Conservation (phyloP, 2,888 invertebrate genomes). For the Megalurothrips usitatus region DNA sequence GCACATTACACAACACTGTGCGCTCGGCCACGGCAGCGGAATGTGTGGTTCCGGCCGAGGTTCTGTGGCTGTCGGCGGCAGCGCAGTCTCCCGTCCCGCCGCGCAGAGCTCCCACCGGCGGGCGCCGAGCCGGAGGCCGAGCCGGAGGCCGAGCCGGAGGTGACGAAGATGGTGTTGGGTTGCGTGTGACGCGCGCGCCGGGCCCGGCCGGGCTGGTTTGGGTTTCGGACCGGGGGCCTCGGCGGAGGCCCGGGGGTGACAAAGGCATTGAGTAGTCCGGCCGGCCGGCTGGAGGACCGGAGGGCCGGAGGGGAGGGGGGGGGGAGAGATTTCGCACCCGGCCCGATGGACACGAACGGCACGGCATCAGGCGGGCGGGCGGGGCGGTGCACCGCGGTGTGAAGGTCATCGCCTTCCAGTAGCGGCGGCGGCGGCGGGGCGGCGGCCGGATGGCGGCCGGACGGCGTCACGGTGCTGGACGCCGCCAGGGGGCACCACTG, state of each 20-base stretch:
- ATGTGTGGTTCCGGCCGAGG: too few relatives aligned
- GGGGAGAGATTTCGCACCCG: conserved; percentile 21
- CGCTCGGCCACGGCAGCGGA: too few relatives aligned
- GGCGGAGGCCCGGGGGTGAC: neutral
- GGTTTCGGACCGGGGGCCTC: too few relatives aligned
- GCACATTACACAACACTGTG: too few relatives aligned
- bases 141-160: neutral
- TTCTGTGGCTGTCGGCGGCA: too few relatives aligned
- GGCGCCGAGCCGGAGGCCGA: too few relatives aligned
- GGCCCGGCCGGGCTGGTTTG: too few relatives aligned
- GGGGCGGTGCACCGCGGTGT: neutral
- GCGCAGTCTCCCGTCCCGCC: too few relatives aligned
- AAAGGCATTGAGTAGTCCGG: neutral
- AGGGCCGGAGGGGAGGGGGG: neutral
- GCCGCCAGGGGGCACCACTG: neutral
- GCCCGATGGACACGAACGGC: neutral
- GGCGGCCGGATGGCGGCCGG: neutral
- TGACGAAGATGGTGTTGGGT: conserved; percentile 11
- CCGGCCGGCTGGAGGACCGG: neutral
- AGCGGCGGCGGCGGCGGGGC: neutral
- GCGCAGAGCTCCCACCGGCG: too few relatives aligned
- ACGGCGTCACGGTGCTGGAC: neutral
- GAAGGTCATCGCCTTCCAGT: conserved; percentile 18
- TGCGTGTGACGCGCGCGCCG: neutral
- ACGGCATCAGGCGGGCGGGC: too few relatives aligned